phyloP scores from a whole-genome alignment of 37 sponge, comb jelly and placozoan species.

The Corticium candelabrum region DNA sequence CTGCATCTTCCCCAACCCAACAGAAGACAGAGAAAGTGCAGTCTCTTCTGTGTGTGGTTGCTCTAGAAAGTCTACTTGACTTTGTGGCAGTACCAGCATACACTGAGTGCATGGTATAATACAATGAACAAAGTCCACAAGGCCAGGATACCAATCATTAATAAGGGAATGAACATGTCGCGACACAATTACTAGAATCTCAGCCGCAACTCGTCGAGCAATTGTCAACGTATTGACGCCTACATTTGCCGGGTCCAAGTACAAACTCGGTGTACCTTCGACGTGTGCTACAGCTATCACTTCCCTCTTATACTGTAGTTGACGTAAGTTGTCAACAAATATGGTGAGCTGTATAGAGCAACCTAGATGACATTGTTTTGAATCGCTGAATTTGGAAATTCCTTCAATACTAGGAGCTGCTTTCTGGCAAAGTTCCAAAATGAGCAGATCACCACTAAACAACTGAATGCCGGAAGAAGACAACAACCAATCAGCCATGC shows the following conservation, averaged over 20 bases:
- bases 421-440: background rate
- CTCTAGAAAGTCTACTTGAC: background rate
- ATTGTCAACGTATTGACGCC: background rate
- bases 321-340: background rate
- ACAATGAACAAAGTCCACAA: background rate
- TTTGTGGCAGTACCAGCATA: background rate
- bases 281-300: background rate
- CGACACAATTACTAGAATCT: constrained; percentile 46
- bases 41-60: too few relatives aligned
- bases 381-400: background rate
- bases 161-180: constrained; percentile 56
- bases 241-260: background rate
- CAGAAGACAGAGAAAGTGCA: too few relatives aligned
- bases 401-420: background rate
- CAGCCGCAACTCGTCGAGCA: constrained; percentile 24
- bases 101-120: background rate
- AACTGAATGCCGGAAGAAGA: background rate
- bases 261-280: background rate
- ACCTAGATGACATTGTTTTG: too few relatives aligned
- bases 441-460: background rate
- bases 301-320: too few relatives aligned
- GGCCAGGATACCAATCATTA: constrained; percentile 51
- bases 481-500: background rate
- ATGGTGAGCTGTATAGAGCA: background rate
- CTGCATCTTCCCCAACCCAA: too few relatives aligned